These are phyloP conservation scores for Brevimyrus niger DNA, from an alignment of 2,113 vertebrate species.

Conservation along the genomic window DNA sequence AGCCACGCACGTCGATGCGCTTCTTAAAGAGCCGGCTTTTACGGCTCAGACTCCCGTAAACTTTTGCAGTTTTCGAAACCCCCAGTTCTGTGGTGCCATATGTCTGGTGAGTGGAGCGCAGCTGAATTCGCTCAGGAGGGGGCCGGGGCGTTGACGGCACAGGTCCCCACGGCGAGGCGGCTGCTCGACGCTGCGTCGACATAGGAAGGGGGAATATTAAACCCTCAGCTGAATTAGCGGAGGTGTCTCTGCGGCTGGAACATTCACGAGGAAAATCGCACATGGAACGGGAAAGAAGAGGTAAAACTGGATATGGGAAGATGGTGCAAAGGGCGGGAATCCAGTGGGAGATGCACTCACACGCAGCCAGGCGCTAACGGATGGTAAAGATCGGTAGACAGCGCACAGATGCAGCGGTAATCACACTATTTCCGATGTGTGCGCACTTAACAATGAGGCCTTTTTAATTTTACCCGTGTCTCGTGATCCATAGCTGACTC, in stretches of 20 bases:
- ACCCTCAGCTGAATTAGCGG: neutral
- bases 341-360: neutral
- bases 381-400: neutral
- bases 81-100: conserved; percentile 8
- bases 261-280: neutral
- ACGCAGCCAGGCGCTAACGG: neutral
- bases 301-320: neutral
- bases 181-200: neutral
- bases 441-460: neutral
- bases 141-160: neutral
- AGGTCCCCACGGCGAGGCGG: neutral
- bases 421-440: neutral
- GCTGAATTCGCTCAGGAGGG: neutral
- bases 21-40: neutral
- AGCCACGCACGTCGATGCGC: neutral
- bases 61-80: neutral
- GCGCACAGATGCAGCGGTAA: neutral
- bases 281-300: neutral
- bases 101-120: conserved; percentile 1
- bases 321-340: neutral
- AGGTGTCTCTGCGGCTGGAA: neutral
- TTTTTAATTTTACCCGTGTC: neutral
- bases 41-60: neutral
- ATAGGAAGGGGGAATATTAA: neutral
- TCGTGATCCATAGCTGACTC: neutral